Evolutionary conservation across 2,113 vertebrate genomes (phyloP), one percentile per base, ranked within the genome.

Genomic region (Dendropsophus ebraccatus): DNA sequence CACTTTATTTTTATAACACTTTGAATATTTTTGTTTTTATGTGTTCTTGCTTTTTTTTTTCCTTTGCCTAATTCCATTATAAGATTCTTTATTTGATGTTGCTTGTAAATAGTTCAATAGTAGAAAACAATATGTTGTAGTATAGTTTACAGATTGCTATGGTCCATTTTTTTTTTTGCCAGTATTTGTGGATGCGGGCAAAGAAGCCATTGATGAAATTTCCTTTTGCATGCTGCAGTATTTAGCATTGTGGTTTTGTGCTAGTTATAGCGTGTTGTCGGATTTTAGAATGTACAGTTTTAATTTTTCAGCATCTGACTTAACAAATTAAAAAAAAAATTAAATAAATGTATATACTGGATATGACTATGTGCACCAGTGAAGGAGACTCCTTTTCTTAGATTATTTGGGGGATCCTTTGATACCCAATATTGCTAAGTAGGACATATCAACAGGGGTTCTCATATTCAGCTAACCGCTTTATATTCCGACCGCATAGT

Each of bases 1-100:
- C 86, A 90, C 82, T 89, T 87, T 88, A 85, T 88, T 90, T 89
- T 88, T 90, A 45, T 84, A 70, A 79, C 58, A 78, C 45, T 77
- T 77, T 41, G 49, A 52, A 54, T 77, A 19, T 77, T 54, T 77
- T 32, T 41, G 21, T 70, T 47, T n/a, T 14, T 67, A 32, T 69
- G 65, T 35, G 65, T n/a, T 16, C 7, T 62, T 65, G 9, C 6
- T 67, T 67, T 41, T 2, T 25, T 52, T 77, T 52, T 50, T 23
- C 9, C 1, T 30, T 52, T 30, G n/a, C 25, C 17, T 25, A 7
- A 50, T 32, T 54, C 9, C 11, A 2, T 35, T 21, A 21, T 23
- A 14, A 37, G 1, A 10, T 19, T 52, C 32, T 17, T 32, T n/a
- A n/a, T n/a, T 52, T 19, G 2, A 77, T 77, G 74, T 21, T 17